phyloP scores from a whole-genome alignment of 1,140 invertebrate genomes.

The Parasteatoda tepidariorum region DNA sequence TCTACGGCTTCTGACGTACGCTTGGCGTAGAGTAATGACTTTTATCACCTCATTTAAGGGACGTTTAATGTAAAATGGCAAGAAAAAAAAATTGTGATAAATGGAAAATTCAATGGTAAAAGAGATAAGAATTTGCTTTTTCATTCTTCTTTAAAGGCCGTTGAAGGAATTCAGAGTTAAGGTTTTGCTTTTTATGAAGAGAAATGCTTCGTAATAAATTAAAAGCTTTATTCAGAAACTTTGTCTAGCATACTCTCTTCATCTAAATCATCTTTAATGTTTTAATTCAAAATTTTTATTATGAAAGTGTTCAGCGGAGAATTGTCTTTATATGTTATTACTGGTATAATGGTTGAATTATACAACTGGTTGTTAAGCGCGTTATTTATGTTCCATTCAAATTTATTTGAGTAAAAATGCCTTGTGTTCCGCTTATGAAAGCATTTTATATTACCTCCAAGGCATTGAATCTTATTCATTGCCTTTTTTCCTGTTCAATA shows the following conservation, averaged over 20 bases:
- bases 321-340: neutral
- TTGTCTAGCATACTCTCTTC: neutral
- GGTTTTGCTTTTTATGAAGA: constrained; percentile 22
- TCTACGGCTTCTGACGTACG: constrained; percentile 22
- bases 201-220: constrained; percentile 42
- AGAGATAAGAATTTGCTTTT: constrained; percentile 42
- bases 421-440: neutral
- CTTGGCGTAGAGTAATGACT: constrained; percentile 41
- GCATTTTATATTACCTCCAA: neutral
- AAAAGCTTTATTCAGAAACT: constrained; percentile 31
- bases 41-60: constrained; percentile 48
- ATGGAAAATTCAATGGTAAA: constrained; percentile 34
- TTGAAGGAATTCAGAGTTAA: neutral
- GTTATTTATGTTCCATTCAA: neutral
- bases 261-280: constrained; percentile 27
- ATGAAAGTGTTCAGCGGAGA: neutral
- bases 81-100: constrained; percentile 5
- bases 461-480: neutral
- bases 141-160: constrained; percentile 1
- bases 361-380: neutral
- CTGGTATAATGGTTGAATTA: neutral
- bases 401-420: neutral
- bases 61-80: constrained; percentile 33
- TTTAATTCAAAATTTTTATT: constrained; percentile 21
- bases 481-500: neutral